Evolutionary conservation across 1,140 invertebrate genomes (phyloP), one percentile per base, ranked within the genome.

Genomic region (Drosophila athabasca): DNA sequence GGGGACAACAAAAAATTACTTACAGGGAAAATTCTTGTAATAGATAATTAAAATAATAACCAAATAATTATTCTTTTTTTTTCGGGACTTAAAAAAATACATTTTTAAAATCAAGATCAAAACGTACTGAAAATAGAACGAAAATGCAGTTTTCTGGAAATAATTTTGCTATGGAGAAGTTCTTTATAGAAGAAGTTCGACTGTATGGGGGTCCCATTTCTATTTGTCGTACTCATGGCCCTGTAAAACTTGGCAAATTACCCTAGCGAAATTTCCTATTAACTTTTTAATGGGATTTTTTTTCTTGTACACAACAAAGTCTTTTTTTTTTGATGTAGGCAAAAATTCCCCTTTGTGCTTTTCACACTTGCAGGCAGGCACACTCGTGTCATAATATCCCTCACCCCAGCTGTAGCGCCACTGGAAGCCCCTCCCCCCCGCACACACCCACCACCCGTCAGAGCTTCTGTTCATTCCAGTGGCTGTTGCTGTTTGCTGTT

Each of bases 321-420:
- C n/a, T n/a, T 55, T 31, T 6, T 62, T 39, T 13, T 53, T 66
- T 46, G 8, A 53, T 22, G 43, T 64, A 31, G 31, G 35, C 3
- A 39, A 3, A 35, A 44, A 39, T 64, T 44, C 50, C 22, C 29
- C 22, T 55, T 58, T 5, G 45, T 50, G 51, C 57, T 64, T 64
- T 82, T 82, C 69, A 58, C 79, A 82, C 79, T 82, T 76, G 60
- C 55, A 39, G 75, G 68, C 68, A 71, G 59, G 48, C 69, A 46
- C 49, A 58, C 67, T 76, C 13, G 57, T 52, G 69, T 65, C 79
- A 59, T 69, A 65, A 78, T 74, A 54, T 35, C 8, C 8, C 31
- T 9, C 57, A 19, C 54, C 57, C 41, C 48, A 45, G 41, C 35
- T 49, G 31, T 44, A 55, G 31, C 48, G 51, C 51, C 39, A 51